Evolutionary conservation across 2,113 vertebrate species (phyloP), one percentile per base, ranked within the genome.

Genomic region (Hyla sarda): DNA sequence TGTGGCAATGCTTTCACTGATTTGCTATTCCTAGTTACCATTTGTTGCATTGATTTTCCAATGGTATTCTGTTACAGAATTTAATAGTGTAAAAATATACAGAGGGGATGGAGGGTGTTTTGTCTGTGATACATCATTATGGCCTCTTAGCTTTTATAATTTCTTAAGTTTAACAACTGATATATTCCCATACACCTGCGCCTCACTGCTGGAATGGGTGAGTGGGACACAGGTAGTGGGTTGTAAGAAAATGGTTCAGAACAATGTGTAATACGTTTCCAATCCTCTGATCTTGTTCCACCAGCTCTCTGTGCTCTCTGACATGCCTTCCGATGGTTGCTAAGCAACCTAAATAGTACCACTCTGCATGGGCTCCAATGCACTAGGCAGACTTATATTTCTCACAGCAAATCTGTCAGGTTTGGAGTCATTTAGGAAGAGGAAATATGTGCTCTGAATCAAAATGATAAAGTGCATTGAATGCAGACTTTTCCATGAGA

Each of bases 321-420:
- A 86, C 76, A 86, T 86, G 84, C 84, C 77, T 78, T 71, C 75
- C 48, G 17, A 45, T 86, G 17, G 84, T 86, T 86, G 84, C 84
- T 81, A 86, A 65, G 84, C 65, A 86, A 86, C 84, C 84, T 86
- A 86, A 86, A 86, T 86, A 81, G 76, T 86, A 86, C 58, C 77
- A 80, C 84, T 86, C 84, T 81, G 84, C 84, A 86, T 81, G 84
- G 84, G 77, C 65, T 86, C 50, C 65, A 86, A 48, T 86, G 84
- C 50, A 73, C 77, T 48, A 60, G 84, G 56, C 84, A 81, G 50
- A 80, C 84, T 86, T 81, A 45, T 73, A 86, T 73, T 86, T 86
- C 65, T 81, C 67, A 69, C 77, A 86, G 84, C 84, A 79, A 86
- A 86, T 86, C 84, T 86, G 84, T 85, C 83, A 85, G 83, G 83